These are phyloP conservation scores for Parasteatoda lunata DNA, from an alignment of 2,888 invertebrate species.

Conservation along the genomic window DNA sequence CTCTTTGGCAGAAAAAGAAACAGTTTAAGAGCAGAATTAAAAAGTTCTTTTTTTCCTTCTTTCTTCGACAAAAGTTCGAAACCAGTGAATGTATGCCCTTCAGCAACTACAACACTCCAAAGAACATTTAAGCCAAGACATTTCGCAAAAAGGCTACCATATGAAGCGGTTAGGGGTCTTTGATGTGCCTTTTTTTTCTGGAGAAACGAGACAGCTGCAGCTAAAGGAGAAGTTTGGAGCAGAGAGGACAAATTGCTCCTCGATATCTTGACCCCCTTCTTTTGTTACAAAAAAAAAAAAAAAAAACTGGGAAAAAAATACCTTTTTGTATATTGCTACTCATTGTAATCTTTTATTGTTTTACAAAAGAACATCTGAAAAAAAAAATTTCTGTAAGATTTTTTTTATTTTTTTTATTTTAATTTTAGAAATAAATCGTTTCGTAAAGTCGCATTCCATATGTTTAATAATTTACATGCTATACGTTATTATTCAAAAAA, in stretches of 20 bases:
- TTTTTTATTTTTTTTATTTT: too few relatives aligned
- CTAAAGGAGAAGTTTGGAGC: neutral
- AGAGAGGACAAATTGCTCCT: conserved; percentile 44
- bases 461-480: too few relatives aligned
- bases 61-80: neutral
- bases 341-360: too few relatives aligned
- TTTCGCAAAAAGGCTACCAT: conserved; percentile 18
- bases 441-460: too few relatives aligned
- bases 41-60: conserved; percentile 17
- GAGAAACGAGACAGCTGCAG: conserved; percentile 50
- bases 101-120: conserved; percentile 20
- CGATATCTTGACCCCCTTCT: conserved; percentile 27
- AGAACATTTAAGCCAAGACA: conserved; percentile 15
- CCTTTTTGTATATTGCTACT: too few relatives aligned
- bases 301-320: too few relatives aligned
- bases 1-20: conserved; percentile 21
- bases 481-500: too few relatives aligned
- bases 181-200: conserved; percentile 29
- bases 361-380: too few relatives aligned
- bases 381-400: too few relatives aligned
- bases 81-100: conserved; percentile 14
- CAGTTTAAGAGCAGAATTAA: conserved; percentile 8
- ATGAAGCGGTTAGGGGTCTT: conserved; percentile 29
- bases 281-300: too few relatives aligned
- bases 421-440: too few relatives aligned